Base-by-base conservation (phyloP, 2,888 invertebrate species). In the Drosophila ochracea region DNA sequence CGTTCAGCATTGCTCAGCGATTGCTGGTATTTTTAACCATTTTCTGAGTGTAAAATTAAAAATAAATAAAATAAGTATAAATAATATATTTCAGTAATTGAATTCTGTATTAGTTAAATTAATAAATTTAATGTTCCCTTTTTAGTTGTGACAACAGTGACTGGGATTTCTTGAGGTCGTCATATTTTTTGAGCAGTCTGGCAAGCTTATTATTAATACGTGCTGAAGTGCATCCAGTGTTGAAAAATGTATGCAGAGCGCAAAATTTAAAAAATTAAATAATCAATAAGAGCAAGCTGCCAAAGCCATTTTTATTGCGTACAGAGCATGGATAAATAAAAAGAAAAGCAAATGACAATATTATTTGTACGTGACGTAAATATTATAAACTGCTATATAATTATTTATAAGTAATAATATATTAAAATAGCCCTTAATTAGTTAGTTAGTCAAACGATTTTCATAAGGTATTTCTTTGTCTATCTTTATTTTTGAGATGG, bases 1-100 rank as follows among this genome's bases (percentile, higher is more conserved):
- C 61, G 68, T 49, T 73, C 79, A 76, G 79, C 76, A 68, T 6
- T 25, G 0, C 0, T 6, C 5, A 41, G 0, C 11, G 43, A 13
- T 28, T 57, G 10, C 21, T 11, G 11, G 31, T 35, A 21, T 2
- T 10, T 11, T 28, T 28, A 16, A 4, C 3, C 1, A 13, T 21
- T 3, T 33, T 7, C 19, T 57, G 3, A 13, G 10, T 25, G 1
- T 16, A 25, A 9, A 1, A 19, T 13, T 0, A 2, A 6, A n/a
- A 13, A 31, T 19, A 25, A 13, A 31, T 19, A 25, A 5, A 33
- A 13, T 0, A 1, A 49, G 13, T n/a, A 31, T 31, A 31, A 1
- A 25, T 25, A 25, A 25, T 25, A 25, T 25, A 25, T 25, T 25
- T 25, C 25, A 1, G 25, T 25, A 25, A 25, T 25, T 25, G 25